phyloP scores from a whole-genome alignment of 2,113 vertebrate genomes.

The Ochotona curzoniae region DNA sequence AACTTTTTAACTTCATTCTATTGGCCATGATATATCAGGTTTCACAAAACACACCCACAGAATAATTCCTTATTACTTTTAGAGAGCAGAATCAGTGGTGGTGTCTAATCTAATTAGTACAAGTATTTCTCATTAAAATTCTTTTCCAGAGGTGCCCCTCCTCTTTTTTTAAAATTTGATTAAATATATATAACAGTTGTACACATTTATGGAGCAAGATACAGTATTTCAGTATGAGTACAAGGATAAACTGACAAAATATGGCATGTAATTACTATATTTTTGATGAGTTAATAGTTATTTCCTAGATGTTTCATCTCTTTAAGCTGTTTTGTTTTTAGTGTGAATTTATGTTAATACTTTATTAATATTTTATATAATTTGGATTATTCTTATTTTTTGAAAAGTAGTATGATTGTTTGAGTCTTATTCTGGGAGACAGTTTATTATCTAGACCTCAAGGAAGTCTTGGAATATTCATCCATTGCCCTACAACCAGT shows the following conservation, averaged over 20 bases:
- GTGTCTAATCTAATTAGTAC: neutral
- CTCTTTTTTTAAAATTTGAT: neutral
- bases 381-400: neutral
- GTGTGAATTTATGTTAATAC: neutral
- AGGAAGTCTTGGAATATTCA: neutral
- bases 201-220: no score
- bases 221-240: no score
- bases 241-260: no score
- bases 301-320: neutral
- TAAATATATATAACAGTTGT: no score
- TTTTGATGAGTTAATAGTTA: neutral
- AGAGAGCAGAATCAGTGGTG: neutral
- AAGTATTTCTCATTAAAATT: neutral
- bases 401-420: neutral
- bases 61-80: neutral
- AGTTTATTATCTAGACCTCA: neutral
- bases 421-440: neutral
- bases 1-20: neutral
- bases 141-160: neutral
- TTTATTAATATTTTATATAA: constrained; percentile 6
- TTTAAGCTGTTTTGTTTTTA: neutral
- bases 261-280: neutral
- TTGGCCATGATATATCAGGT: neutral
- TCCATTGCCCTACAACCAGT: neutral
- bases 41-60: neutral